These are phyloP conservation scores for Noctua fimbriata DNA, from an alignment of 2,888 invertebrate genomes.

Conservation along the genomic window DNA sequence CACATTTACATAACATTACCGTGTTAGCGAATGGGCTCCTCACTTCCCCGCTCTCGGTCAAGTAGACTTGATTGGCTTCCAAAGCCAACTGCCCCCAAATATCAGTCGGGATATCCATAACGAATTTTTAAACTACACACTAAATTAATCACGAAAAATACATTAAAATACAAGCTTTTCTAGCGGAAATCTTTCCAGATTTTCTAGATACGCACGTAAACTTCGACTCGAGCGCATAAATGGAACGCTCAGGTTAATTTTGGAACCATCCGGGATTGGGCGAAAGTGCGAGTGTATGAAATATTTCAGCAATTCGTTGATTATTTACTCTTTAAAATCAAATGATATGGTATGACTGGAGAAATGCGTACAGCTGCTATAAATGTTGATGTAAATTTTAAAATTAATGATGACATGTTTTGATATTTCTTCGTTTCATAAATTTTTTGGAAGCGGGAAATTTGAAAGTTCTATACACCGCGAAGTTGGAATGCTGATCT, in stretches of 20 bases:
- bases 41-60: conserved; percentile 94
- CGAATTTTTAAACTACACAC: conserved; percentile 70
- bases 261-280: conserved; percentile 87
- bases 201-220: conserved; percentile 82
- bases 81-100: conserved; percentile 97
- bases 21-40: conserved; percentile 96
- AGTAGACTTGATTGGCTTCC: conserved; percentile 96
- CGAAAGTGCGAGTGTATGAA: conserved; percentile 70
- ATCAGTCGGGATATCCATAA: conserved; percentile 93
- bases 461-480: conserved; percentile 41
- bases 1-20: conserved; percentile 89
- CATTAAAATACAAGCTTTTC: conserved; percentile 67
- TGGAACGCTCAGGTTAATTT: conserved; percentile 88
- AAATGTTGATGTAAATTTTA: conserved; percentile 27
- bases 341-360: conserved; percentile 32
- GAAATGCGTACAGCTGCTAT: conserved; percentile 33
- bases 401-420: conserved; percentile 40
- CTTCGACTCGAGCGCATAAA: conserved; percentile 78
- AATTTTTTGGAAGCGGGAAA: conserved; percentile 55
- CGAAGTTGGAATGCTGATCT: background rate
- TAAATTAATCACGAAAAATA: conserved; percentile 63
- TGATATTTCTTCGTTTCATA: conserved; percentile 29
- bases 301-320: conserved; percentile 76
- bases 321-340: conserved; percentile 63
- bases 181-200: conserved; percentile 67